Base-by-base conservation (phyloP, 2,888 invertebrate species). In the Apomyelois bistriatella region DNA sequence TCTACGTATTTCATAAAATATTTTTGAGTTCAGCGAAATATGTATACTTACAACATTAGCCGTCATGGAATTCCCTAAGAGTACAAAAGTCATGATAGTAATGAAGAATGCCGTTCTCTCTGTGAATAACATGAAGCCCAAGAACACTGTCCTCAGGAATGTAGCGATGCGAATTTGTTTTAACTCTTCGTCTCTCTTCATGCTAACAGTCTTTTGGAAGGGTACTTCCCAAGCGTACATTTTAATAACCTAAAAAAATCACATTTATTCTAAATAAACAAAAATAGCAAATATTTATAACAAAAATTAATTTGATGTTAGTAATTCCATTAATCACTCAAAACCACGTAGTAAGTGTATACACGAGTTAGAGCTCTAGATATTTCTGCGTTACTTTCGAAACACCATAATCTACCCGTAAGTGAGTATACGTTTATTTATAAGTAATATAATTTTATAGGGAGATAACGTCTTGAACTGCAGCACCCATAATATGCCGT, bases 211-310 rank as follows among this genome's bases (percentile, higher is more conserved):
- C 56, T 94, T 92, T 60, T 95, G 94, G 71, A 98, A 98, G 0
- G 97, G 96, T 62, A 94, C 94, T 79, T 98, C 98, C 96, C 98
- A 98, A 1, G 97, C 96, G 74, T 98, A 98, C 97, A 98, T 98
- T 91, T 98, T 98, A 57, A 98, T 96, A 0, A 98, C 97, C 91
- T 96, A 87, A 58, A 68, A 68, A 50, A 35, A n/a, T n/a, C n/a
- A n/a, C n/a, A n/a, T n/a, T n/a, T n/a, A n/a, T n/a, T n/a, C n/a
- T n/a, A n/a, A n/a, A n/a, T n/a, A n/a, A n/a, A n/a, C n/a, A n/a
- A n/a, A n/a, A n/a, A n/a, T n/a, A n/a, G n/a, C n/a, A n/a, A 30
- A 12, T 4, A 15, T 16, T 40, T 9, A 6, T 38, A 1, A 12
- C 12, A 13, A 13, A 38, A 7, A 9, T 28, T 3, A 28, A 3